A percentile compares a stretch with the other conserved stretches of the same genome.
Conservation (phyloP, 2,113 vertebrate species). For the Laticauda laticaudata region DNA sequence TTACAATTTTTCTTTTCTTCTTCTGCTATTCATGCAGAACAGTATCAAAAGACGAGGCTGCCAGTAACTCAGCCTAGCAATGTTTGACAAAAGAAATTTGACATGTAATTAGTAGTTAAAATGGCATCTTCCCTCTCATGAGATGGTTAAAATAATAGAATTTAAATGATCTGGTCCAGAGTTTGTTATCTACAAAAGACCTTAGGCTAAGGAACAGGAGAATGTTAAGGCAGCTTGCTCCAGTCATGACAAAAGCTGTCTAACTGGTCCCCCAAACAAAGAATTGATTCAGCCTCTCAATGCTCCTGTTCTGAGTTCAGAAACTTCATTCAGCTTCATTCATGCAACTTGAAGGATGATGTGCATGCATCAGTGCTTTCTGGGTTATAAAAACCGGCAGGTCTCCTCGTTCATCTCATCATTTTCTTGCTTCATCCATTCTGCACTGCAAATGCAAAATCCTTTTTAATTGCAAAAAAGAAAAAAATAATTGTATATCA, state of each 20-base stretch:
- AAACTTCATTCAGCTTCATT: not conserved
- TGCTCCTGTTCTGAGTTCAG: not conserved
- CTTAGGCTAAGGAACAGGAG: not conserved
- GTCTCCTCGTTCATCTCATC: not conserved
- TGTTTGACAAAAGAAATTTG: not conserved
- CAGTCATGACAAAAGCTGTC: not conserved
- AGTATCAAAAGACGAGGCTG: not conserved
- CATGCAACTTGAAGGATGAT: not conserved
- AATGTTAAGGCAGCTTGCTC: not conserved
- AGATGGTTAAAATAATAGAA: not conserved
- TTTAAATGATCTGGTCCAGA: not conserved
- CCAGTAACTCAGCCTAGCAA: not conserved
- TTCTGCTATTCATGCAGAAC: not conserved
- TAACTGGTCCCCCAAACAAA: not conserved
- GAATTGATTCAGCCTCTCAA: not conserved
- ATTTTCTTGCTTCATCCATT: not conserved
- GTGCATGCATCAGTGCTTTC: not conserved
- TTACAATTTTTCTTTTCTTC: not conserved
- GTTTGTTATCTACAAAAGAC: not conserved
- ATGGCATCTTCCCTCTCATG: not conserved
- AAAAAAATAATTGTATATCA: not conserved
- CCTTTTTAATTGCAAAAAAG: not conserved
- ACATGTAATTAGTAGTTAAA: slow-evolving; percentile 17
- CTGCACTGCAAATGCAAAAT: not conserved
- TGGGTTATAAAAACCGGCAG: not conserved